Base-by-base conservation (phyloP, 2,113 vertebrate species). In the Nycticebus coucang region DNA sequence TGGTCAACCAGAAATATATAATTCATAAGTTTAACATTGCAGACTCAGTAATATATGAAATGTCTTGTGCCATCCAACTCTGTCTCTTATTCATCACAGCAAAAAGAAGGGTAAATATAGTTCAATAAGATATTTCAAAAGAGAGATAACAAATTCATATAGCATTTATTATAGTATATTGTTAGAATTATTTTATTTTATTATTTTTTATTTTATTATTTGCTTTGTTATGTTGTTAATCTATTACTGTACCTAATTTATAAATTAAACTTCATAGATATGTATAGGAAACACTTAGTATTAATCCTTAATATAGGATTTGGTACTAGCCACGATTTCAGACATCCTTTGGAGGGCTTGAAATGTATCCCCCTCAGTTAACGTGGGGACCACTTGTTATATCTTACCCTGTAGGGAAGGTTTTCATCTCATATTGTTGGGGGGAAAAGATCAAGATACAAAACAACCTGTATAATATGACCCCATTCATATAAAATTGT, bases 381-480 rank as follows among this genome's bases (percentile, higher is more conserved):
- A 30, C 15, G 41, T 24, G 35, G 26, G 14, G 41, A 77, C 26
- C 50, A 30, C 74, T 30, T 30, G 1, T 30, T 69, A 80, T 30
- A 80, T 30, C 60, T 17, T 81, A n/a, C 9, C 28, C 64, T 55
- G 37, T 62, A 24, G 45, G 33, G 18, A 93, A 75, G 8, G 14
- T 69, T 10, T 53, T 57, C 55, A 22, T 85, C n/a, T 84, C 41
- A 53, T 69, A 41, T 33, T 69, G 14, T 12, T 80, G 15, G 71
- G 15, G 71, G 69, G 57, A 60, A 88, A 53, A 83, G 94, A 83
- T 60, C 4, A 57, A 84, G 14, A 57, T 71, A 85, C 60, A 87
- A 92, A 83, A 79, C 35, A 93, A 91, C 22, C 41, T 71, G 7
- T 69, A 80, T 69, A 82, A 69, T 75, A 90, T 41, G 53, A 81